phyloP scores from a whole-genome alignment of 2,888 invertebrate species.

The Plebejus argus region DNA sequence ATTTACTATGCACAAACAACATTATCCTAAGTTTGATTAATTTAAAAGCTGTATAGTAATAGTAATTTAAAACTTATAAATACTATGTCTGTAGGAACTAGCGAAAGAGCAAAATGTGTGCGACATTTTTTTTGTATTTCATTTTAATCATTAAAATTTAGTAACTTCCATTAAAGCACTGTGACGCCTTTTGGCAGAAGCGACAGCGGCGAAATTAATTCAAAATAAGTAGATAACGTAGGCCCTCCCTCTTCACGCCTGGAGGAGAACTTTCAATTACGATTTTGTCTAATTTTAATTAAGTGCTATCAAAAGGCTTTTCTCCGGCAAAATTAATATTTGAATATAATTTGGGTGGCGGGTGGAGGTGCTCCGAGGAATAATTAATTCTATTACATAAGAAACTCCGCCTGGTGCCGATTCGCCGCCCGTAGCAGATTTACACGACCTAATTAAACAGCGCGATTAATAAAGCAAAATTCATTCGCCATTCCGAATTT shows the following conservation, averaged over 20 bases:
- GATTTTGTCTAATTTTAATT: slow-evolving; percentile 82
- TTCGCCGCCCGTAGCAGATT: slow-evolving; percentile 44
- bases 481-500: not conserved
- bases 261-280: slow-evolving; percentile 81
- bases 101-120: not conserved
- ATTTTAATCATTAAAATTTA: slow-evolving; percentile 51
- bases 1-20: not conserved
- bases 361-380: slow-evolving; percentile 77
- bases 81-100: not conserved
- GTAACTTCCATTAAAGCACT: slow-evolving; percentile 62
- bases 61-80: not conserved
- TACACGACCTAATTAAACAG: slow-evolving; percentile 30
- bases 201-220: slow-evolving; percentile 68
- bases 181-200: slow-evolving; percentile 46
- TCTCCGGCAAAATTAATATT: slow-evolving; percentile 80
- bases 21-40: too few relatives aligned
- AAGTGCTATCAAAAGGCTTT: slow-evolving; percentile 80
- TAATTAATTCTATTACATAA: slow-evolving; percentile 78
- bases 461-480: slow-evolving; percentile 18
- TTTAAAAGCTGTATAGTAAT: too few relatives aligned
- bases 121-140: not conserved
- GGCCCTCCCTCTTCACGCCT: slow-evolving; percentile 75
- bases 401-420: slow-evolving; percentile 62
- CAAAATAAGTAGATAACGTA: slow-evolving; percentile 78
- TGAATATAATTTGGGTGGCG: slow-evolving; percentile 80